Evolutionary conservation across 2,888 invertebrate genomes (phyloP).

Genomic region (Amblyjoppa fuscipennis): DNA sequence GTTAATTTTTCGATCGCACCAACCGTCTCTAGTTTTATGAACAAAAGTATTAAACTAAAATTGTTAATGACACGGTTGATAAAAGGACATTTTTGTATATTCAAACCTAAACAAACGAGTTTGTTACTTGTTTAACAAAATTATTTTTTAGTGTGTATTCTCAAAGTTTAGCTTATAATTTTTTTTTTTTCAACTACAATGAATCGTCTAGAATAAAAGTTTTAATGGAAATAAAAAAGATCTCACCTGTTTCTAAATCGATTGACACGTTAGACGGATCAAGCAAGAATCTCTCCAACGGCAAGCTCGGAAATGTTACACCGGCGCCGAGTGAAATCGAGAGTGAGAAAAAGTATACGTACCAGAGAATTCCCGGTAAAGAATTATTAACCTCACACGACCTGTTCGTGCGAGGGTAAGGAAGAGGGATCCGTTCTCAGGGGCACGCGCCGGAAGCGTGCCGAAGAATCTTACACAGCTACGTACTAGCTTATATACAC

Average conservation of each 20-base stretch:
- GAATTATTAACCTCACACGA: constrained; percentile 60
- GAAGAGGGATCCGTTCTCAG: constrained; percentile 48
- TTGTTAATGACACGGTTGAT: no score
- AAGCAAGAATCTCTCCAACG: background rate
- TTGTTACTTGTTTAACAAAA: no score
- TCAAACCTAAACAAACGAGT: no score
- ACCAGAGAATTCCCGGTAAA: constrained; percentile 39
- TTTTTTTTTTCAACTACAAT: background rate
- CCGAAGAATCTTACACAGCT: constrained; percentile 64
- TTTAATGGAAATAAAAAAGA: background rate
- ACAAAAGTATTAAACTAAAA: no score
- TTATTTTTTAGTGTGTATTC: background rate
- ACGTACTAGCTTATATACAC: background rate
- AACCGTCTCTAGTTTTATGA: no score
- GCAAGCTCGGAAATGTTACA: constrained; percentile 6
- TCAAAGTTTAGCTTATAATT: background rate
- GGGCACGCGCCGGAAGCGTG: constrained; percentile 69
- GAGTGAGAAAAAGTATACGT: constrained; percentile 13
- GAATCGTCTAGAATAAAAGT: background rate
- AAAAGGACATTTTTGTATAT: no score
- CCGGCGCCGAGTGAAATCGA: constrained; percentile 11
- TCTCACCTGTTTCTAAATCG: background rate
- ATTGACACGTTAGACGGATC: constrained; percentile 1
- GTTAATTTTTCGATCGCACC: no score
- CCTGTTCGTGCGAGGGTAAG: constrained; percentile 37